These are phyloP conservation scores for Endotricha flammealis DNA, from an alignment of 2,888 invertebrate species.

Conservation along the genomic window DNA sequence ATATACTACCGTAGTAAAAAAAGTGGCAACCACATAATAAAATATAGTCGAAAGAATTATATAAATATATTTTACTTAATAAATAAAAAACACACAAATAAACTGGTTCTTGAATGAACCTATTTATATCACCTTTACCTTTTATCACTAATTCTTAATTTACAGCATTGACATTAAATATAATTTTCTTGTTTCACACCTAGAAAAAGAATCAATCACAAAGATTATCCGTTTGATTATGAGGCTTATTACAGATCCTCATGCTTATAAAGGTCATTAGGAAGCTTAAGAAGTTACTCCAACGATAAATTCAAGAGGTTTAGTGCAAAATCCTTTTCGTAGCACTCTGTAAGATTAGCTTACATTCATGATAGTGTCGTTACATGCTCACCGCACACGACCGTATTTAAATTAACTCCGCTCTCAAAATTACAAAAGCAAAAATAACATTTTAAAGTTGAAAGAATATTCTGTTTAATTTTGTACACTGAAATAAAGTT, in stretches of 20 bases:
- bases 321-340: constrained; percentile 9
- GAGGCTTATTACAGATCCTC: background rate
- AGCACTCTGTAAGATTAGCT: constrained; percentile 9
- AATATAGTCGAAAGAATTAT: no score
- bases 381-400: constrained; percentile 2
- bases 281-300: constrained; percentile 3
- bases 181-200: no score
- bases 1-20: no score
- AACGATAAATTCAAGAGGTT: constrained; percentile 10
- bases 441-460: constrained; percentile 4
- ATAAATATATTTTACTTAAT: no score
- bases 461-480: no score
- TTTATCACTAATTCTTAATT: no score
- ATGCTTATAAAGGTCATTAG: constrained; percentile 9
- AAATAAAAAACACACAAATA: no score
- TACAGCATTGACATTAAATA: no score
- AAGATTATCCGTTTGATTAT: constrained; percentile 4
- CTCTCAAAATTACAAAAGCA: constrained; percentile 5
- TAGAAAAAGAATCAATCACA: constrained; percentile 6
- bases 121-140: no score
- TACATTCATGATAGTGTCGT: constrained; percentile 4
- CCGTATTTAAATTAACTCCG: constrained; percentile 7
- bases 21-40: no score
- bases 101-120: no score
- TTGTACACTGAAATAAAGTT: no score